Base-by-base conservation (phyloP, 2,797 vertebrate species). In the Etheostoma nigrum region DNA sequence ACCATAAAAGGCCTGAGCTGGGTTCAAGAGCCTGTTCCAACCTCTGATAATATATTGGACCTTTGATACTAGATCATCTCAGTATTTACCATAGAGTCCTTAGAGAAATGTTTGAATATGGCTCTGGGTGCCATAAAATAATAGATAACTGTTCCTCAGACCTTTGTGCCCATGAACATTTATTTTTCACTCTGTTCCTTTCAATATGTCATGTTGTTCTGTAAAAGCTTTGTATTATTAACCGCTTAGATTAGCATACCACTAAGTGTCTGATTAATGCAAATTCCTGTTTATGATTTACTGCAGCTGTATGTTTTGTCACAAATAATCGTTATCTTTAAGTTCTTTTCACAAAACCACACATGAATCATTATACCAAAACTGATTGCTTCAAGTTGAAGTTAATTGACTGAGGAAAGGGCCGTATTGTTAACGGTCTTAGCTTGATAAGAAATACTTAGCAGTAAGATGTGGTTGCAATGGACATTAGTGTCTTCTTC, bases 361-460 rank as follows among this genome's bases (percentile, higher is more conserved):
- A 81, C 49, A 44, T 75, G 65, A 67, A 73, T 81, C 19, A 21
- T 67, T 57, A 60, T 48, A 48, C 13, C 9, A 49, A 52, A 45
- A 72, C 73, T 79, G 66, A 76, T 77, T 88, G 84, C 86, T 92
- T 95, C 84, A 92, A 87, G 90, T 91, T 92, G 83, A 93, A 91
- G 89, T 92, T 76, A 45, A 58, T 53, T 25, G 75, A 88, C 72
- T 72, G 72, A 86, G 64, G 55, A 78, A 69, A 52, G 47, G 72
- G 92, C 82, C 71, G 79, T 65, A 12, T 75, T 81, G 70, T 73
- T 82, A 74, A 55, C 79, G 78, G 64, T 73, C 74, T 62, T 67
- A 62, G 70, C 72, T 83, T 49, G 27, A 74, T 40, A 67, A 79
- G 5, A 54, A 72, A 45, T 19, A 33, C 14, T 53, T 48, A 78